Conservation (phyloP, 2,888 invertebrate species). For the Eurytoma californica region DNA sequence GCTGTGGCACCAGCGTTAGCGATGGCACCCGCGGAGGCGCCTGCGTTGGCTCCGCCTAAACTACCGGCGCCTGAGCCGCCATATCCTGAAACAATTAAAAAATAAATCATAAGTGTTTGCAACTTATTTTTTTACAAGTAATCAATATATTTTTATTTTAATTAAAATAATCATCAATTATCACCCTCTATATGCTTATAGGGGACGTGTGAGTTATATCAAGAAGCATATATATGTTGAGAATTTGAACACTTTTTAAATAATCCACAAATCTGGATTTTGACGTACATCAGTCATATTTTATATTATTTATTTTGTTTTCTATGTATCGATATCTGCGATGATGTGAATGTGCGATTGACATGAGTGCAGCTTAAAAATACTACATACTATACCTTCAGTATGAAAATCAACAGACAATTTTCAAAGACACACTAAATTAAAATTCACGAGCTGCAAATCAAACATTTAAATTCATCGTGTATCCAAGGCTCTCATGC, state of each 20-base stretch:
- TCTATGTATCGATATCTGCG: background rate
- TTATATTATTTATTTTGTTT: background rate
- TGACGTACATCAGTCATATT: background rate
- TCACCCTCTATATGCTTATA: background rate
- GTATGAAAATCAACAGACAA: too few relatives aligned
- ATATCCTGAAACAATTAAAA: background rate
- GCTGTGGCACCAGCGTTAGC: conserved; percentile 22
- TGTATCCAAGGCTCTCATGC: too few relatives aligned
- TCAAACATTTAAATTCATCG: too few relatives aligned
- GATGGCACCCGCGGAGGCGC: conserved; percentile 11
- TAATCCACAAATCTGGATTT: background rate
- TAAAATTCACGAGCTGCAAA: too few relatives aligned
- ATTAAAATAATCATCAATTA: background rate
- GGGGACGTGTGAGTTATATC: conserved; percentile 4
- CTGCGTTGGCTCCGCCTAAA: conserved; percentile 9
- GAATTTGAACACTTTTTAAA: background rate
- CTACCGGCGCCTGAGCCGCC: conserved; percentile 36
- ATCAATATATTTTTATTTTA: background rate
- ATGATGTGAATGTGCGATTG: background rate
- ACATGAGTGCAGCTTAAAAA: too few relatives aligned
- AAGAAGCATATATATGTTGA: background rate
- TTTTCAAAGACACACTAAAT: too few relatives aligned
- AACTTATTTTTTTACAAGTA: background rate
- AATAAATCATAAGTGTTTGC: background rate
- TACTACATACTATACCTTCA: too few relatives aligned